Base-by-base conservation (phyloP, 2,113 vertebrate genomes). In the Lipotes vexillifer region DNA sequence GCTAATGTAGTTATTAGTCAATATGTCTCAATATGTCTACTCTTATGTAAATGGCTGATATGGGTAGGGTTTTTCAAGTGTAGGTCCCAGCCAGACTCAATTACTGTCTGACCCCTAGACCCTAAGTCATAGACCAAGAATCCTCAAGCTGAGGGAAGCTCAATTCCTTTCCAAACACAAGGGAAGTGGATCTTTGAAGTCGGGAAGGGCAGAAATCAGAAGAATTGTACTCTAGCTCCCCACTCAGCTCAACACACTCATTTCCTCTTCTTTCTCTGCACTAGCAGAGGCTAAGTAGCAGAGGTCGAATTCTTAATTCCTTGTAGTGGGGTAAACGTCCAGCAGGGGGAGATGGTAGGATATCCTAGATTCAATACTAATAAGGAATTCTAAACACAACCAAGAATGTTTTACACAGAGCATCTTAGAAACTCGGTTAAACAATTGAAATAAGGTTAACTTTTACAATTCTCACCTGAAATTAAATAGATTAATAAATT, bases 91-190 rank as follows among this genome's bases (percentile, higher is more conserved):
- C 23, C 82, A 91, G 36, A 36, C 59, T 49, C 46, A 68, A 41
- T 91, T 68, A 84, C 11, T 85, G 38, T 66, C 75, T 25, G 23
- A 78, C 14, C 59, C 44, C 29, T 7, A 69, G 38, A 69, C 75
- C 15, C 49, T 81, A 72, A 90, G n/a, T 86, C 80, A 87, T 33
- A 72, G 25, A 15, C 21, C 15, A 33, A 65, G 14, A 84, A 71
- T 57, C 41, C 27, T 91, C 65, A 87, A 88, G n/a, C 33, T 63
- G 33, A 80, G 6, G 33, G 49, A 55, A 92, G 15, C 63, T 84
- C 59, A 93, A 52, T 66, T 88, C 78, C 92, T 88, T 92, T 89
- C 55, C 36, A 92, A 71, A 88, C 61, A 84, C 46, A 84, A 84
- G 15, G 44, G 25, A 94, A 75, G 46, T 88, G 55, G 44, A 44